Conservation (phyloP, 2,888 invertebrate genomes). For the Tetropium fuscum region DNA sequence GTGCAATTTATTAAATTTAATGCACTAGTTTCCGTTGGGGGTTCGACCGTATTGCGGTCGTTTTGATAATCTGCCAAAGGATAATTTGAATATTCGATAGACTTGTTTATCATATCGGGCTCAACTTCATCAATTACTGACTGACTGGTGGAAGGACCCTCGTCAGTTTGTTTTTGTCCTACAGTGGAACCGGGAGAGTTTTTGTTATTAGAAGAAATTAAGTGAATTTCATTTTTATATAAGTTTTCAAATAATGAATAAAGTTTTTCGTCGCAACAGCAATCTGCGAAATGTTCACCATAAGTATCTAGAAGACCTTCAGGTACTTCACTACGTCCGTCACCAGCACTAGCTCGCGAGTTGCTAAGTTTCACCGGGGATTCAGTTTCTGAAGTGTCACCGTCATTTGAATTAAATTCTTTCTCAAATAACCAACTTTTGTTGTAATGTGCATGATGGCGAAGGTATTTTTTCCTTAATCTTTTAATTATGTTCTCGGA, state of each 20-base stretch:
- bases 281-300: constrained; percentile 39
- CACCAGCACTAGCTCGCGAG: constrained; percentile 30
- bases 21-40: constrained; percentile 8
- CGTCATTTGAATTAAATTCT: constrained; percentile 9
- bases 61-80: constrained; percentile 31
- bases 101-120: constrained; percentile 42
- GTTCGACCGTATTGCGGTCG: constrained; percentile 12
- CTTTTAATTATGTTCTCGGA: constrained; percentile 16
- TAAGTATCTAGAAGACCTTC: constrained; percentile 31
- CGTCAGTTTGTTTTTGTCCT: constrained; percentile 27
- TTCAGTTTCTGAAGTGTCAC: constrained; percentile 3
- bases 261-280: constrained; percentile 37
- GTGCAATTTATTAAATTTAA: background rate
- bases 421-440: background rate
- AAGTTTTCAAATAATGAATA: constrained; percentile 20
- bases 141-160: constrained; percentile 48
- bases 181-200: background rate
- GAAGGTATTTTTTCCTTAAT: background rate
- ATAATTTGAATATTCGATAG: constrained; percentile 25
- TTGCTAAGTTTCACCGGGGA: constrained; percentile 13
- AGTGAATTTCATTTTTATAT: constrained; percentile 29
- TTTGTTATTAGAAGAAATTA: constrained; percentile 26
- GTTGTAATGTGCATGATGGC: background rate
- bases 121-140: constrained; percentile 56
- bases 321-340: constrained; percentile 29